These are phyloP conservation scores for Cephus pygmeus DNA, from an alignment of 2,888 invertebrate genomes.

Conservation along the genomic window DNA sequence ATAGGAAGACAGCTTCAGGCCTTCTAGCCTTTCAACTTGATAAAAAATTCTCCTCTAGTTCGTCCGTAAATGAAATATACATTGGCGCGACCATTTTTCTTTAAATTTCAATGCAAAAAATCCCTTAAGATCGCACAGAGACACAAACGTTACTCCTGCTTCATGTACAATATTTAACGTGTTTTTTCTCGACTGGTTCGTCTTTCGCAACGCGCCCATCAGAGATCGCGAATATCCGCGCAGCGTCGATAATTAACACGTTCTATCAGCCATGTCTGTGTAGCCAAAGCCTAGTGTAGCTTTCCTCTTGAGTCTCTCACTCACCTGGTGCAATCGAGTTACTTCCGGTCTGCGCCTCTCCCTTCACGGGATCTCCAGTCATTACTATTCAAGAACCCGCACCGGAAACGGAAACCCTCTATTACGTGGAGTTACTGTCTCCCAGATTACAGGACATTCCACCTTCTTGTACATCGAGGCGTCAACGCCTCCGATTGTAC, in stretches of 20 bases:
- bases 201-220: neutral
- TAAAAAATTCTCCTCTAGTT: too few species aligned
- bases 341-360: constrained; percentile 32
- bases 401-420: constrained; percentile 59
- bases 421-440: constrained; percentile 46
- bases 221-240: neutral
- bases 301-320: constrained; percentile 11
- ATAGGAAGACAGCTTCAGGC: too few species aligned
- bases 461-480: neutral
- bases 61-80: too few species aligned
- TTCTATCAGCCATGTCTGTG: neutral
- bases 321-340: constrained; percentile 33
- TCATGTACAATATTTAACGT: too few species aligned
- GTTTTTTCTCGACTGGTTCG: too few species aligned
- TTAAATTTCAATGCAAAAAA: too few species aligned
- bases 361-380: constrained; percentile 30
- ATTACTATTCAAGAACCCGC: constrained; percentile 54
- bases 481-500: too few species aligned
- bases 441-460: constrained; percentile 39
- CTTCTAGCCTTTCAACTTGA: too few species aligned
- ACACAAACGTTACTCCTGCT: too few species aligned
- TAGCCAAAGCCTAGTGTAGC: neutral
- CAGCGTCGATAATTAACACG: neutral
- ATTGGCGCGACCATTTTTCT: too few species aligned
- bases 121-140: too few species aligned